Evolutionary conservation across 2,113 vertebrate species (phyloP).

Genomic region (Hemichromis elongatus): DNA sequence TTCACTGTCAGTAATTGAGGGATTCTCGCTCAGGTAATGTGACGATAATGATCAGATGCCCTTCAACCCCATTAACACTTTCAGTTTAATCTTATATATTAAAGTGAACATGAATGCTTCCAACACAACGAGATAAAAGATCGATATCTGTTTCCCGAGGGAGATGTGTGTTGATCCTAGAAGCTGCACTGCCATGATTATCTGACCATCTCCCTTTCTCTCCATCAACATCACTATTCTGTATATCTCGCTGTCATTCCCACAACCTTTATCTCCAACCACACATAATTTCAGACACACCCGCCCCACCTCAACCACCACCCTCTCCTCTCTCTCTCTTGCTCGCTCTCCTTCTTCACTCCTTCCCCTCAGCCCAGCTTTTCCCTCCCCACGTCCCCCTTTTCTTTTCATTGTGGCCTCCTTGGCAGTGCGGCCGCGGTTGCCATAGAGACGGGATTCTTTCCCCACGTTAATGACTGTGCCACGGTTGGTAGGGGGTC

Average conservation of each 20-base stretch:
- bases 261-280: neutral
- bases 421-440: conserved; percentile 72
- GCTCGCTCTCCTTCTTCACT: conserved; percentile 2
- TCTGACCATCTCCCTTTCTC: neutral
- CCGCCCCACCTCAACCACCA: conserved; percentile 29
- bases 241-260: neutral
- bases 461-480: conserved; percentile 67
- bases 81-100: neutral
- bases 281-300: neutral
- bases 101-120: neutral
- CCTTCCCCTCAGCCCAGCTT: neutral
- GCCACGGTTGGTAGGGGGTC: conserved; percentile 68
- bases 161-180: neutral
- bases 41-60: neutral
- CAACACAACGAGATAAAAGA: neutral
- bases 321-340: neutral
- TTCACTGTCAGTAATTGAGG: neutral
- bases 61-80: neutral
- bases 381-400: conserved; percentile 17
- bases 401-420: conserved; percentile 65
- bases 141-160: neutral
- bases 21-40: neutral
- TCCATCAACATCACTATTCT: neutral
- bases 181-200: neutral
- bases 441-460: conserved; percentile 71